Evolutionary conservation across 2,888 invertebrate species (phyloP).

Genomic region (Pilophorus perplexus): DNA sequence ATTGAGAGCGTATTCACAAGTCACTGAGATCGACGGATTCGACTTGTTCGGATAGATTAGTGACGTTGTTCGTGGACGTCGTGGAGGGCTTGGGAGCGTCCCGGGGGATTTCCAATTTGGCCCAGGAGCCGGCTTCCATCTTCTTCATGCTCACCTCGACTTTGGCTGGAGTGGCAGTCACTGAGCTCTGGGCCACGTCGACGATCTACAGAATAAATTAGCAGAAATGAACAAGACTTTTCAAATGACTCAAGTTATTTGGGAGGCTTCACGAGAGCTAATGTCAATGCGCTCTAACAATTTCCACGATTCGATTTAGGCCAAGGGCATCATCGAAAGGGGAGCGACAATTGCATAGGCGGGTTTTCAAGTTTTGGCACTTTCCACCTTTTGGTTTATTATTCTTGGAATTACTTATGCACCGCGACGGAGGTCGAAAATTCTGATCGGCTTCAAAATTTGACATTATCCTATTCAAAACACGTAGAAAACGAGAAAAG

Average conservation of each 20-base stretch:
- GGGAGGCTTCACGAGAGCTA: not conserved
- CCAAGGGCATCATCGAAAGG: no score
- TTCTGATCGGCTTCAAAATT: no score
- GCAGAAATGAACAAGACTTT: not conserved
- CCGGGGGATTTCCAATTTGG: constrained; percentile 66
- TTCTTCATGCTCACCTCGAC: constrained; percentile 89
- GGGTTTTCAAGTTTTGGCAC: no score
- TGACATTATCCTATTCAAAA: no score
- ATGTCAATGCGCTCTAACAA: not conserved
- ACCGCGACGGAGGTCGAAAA: no score
- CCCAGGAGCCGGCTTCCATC: constrained; percentile 80
- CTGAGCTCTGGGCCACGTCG: constrained; percentile 66
- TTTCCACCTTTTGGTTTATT: no score
- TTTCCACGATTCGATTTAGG: not conserved
- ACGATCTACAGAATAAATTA: constrained; percentile 65
- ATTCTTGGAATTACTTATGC: no score
- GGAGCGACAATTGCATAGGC: no score
- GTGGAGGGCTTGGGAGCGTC: constrained; percentile 5
- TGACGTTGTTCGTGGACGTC: constrained; percentile 43
- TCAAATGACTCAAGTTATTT: not conserved
- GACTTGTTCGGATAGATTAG: constrained; percentile 54
- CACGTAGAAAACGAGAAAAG: no score
- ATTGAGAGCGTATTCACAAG: constrained; percentile 56
- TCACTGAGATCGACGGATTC: constrained; percentile 75
- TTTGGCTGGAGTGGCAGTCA: constrained; percentile 82